A percentile compares a stretch with the other conserved stretches of the same genome.
Evolutionary conservation across 1,140 invertebrate genomes (phyloP).

Genomic region (Pachypsylla venusta): DNA sequence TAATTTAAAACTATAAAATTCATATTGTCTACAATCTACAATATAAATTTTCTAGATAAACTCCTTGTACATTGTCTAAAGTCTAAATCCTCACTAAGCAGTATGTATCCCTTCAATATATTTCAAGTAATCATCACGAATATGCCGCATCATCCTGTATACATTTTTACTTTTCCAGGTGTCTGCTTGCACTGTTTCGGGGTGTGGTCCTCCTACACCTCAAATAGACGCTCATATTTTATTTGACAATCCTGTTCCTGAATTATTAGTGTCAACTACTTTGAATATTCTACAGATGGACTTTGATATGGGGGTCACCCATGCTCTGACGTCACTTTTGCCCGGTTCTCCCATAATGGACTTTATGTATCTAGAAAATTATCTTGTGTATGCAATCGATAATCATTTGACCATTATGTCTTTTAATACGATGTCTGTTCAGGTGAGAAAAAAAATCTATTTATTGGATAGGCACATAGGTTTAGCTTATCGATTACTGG

Average conservation of each 20-base stretch:
- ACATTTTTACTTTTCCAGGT: too few species aligned
- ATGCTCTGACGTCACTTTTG: background rate
- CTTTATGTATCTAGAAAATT: background rate
- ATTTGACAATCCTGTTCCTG: background rate
- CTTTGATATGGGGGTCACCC: slow-evolving; percentile 3
- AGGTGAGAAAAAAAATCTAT: too few species aligned
- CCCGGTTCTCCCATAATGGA: background rate
- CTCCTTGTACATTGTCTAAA: too few species aligned
- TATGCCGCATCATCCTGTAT: too few species aligned
- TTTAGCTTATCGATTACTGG: too few species aligned
- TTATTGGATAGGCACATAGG: too few species aligned
- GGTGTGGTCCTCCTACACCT: background rate
- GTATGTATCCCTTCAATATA: too few species aligned
- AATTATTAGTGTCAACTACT: background rate
- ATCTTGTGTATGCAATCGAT: background rate
- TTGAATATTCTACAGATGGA: background rate
- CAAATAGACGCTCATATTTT: background rate
- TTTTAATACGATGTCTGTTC: background rate
- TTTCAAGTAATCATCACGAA: too few species aligned
- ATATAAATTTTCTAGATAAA: too few species aligned
- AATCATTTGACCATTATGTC: background rate
- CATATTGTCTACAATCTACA: too few species aligned
- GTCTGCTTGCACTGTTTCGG: background rate
- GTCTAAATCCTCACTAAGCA: too few species aligned
- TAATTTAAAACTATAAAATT: too few species aligned